phyloP scores from a whole-genome alignment of 2,113 vertebrate species.

The Peromyscus maniculatus region DNA sequence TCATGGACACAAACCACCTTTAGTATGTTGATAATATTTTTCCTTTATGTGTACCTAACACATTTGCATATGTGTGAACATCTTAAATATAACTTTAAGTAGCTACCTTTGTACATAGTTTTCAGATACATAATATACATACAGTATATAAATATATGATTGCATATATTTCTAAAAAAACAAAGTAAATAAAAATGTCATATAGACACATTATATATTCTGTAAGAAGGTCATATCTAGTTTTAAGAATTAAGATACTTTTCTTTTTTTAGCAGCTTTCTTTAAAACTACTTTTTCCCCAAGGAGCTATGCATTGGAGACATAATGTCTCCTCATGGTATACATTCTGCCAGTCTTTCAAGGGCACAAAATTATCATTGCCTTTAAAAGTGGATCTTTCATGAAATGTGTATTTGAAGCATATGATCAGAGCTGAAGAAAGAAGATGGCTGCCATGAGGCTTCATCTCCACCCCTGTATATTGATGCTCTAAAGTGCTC shows the following conservation, averaged over 20 bases:
- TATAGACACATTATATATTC: not conserved
- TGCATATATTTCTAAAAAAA: not conserved
- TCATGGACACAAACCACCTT: not conserved
- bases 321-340: slow-evolving; percentile 3
- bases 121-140: not conserved
- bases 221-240: not conserved
- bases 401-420: slow-evolving; percentile 52
- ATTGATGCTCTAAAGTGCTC: slow-evolving; percentile 69
- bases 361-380: slow-evolving; percentile 56
- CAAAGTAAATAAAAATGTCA: not conserved
- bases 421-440: slow-evolving; percentile 53
- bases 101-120: not conserved
- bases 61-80: not conserved
- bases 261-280: slow-evolving; percentile 47
- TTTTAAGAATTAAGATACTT: slow-evolving; percentile 63
- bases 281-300: slow-evolving; percentile 69
- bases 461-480: slow-evolving; percentile 14
- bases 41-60: not conserved
- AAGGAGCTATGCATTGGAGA: slow-evolving; percentile 48
- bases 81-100: not conserved
- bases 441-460: not conserved
- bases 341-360: not conserved
- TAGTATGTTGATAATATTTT: not conserved
- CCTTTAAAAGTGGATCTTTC: slow-evolving; percentile 63
- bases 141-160: not conserved